phyloP scores from a whole-genome alignment of 2,113 vertebrate species.

The Verasper variegatus region DNA sequence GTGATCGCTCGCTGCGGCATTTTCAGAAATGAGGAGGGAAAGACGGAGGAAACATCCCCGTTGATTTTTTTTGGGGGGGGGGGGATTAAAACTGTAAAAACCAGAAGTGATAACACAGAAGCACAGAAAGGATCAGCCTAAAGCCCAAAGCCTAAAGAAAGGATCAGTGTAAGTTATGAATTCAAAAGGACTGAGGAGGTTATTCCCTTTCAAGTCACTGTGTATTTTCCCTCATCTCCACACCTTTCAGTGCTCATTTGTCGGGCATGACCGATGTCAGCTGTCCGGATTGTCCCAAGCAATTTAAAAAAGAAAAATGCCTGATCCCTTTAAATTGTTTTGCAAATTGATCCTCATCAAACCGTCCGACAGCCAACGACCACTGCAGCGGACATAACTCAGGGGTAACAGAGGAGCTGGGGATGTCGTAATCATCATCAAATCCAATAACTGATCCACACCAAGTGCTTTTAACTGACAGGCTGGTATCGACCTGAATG shows the following conservation, averaged over 20 bases:
- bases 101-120: slow-evolving; percentile 10
- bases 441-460: slow-evolving; percentile 29
- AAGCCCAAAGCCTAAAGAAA: slow-evolving; percentile 4
- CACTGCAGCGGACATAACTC: slow-evolving; percentile 15
- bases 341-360: slow-evolving; percentile 32
- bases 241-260: neutral
- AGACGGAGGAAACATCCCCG: neutral
- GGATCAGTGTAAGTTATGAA: slow-evolving; percentile 1
- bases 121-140: no score
- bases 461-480: slow-evolving; percentile 37
- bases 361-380: slow-evolving; percentile 5
- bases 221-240: neutral
- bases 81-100: slow-evolving; percentile 32
- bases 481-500: slow-evolving; percentile 19
- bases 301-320: neutral
- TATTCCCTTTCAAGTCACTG: neutral
- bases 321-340: slow-evolving; percentile 15
- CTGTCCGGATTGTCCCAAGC: neutral
- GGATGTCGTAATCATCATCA: slow-evolving; percentile 31
- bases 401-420: neutral
- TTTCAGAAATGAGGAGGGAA: slow-evolving; percentile 30
- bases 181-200: neutral
- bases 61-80: neutral
- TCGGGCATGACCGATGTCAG: slow-evolving; percentile 9
- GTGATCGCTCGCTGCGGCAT: slow-evolving; percentile 16